Evolutionary conservation across 2,797 vertebrate genomes (phyloP).

Genomic region (Spondyliosoma cantharus): DNA sequence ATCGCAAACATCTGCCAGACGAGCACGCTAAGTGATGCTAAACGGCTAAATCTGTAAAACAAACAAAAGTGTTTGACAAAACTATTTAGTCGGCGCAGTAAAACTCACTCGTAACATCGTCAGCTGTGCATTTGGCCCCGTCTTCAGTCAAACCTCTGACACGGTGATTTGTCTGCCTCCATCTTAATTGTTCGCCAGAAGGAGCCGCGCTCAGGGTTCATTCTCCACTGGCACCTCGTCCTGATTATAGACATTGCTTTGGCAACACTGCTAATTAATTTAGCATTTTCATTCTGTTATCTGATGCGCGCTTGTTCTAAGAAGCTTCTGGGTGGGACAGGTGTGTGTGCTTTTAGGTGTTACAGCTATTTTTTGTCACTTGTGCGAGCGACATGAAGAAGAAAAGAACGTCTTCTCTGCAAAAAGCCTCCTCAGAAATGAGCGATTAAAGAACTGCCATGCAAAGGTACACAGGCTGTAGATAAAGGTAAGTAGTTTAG

Average conservation of each 20-base stretch:
- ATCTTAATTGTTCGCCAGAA: conserved; percentile 87
- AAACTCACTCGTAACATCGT: conserved; percentile 69
- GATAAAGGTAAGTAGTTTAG: background rate
- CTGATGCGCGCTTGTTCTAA: conserved; percentile 29
- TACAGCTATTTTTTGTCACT: background rate
- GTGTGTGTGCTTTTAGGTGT: conserved; percentile 1
- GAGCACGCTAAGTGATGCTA: conserved; percentile 82
- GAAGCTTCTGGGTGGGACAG: conserved; percentile 29
- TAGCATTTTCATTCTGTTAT: conserved; percentile 60
- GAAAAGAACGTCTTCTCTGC: no score
- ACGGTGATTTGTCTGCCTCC: conserved; percentile 84
- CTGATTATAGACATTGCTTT: conserved; percentile 82
- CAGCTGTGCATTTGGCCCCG: conserved; percentile 79
- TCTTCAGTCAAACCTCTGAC: conserved; percentile 83
- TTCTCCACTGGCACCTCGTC: conserved; percentile 75
- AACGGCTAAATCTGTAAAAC: conserved; percentile 79
- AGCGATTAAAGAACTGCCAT: background rate
- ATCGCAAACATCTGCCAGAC: conserved; percentile 90
- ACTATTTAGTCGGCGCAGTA: conserved; percentile 65
- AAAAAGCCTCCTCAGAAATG: no score
- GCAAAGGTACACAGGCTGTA: background rate
- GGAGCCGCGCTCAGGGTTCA: conserved; percentile 77
- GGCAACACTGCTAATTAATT: conserved; percentile 67
- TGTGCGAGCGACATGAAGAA: background rate
- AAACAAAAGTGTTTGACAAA: conserved; percentile 75